These are phyloP conservation scores for Cheirogaleus major DNA, from an alignment of 2,797 vertebrate genomes.

Conservation along the genomic window DNA sequence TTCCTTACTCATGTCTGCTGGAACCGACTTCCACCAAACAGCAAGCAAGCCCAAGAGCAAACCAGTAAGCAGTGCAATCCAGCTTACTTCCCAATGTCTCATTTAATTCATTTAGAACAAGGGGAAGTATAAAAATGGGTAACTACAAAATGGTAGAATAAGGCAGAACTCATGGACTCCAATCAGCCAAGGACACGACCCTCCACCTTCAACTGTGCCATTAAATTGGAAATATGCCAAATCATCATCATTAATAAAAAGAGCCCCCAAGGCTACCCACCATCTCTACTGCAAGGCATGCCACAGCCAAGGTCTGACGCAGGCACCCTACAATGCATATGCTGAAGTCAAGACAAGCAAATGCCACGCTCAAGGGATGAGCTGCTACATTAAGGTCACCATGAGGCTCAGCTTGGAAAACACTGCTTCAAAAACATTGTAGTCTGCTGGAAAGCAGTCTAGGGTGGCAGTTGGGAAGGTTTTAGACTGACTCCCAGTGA, in stretches of 20 bases:
- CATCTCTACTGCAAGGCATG: fast-evolving
- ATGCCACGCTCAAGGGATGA: not conserved
- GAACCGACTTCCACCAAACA: not conserved
- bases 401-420: not conserved
- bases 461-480: not conserved
- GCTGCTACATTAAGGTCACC: not conserved
- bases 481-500: not conserved
- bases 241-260: not conserved
- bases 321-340: not conserved
- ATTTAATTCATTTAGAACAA: not conserved
- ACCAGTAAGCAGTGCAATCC: not conserved
- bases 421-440: not conserved
- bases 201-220: not conserved
- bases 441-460: not conserved
- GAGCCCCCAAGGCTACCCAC: not conserved
- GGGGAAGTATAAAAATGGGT: not conserved
- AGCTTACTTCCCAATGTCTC: not conserved
- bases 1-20: not conserved
- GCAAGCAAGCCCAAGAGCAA: not conserved
- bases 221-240: not conserved
- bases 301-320: no score
- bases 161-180: not conserved
- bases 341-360: not conserved
- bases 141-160: not conserved
- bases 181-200: not conserved